phyloP scores from a whole-genome alignment of 2,797 vertebrate species.

The Artibeus lituratus region DNA sequence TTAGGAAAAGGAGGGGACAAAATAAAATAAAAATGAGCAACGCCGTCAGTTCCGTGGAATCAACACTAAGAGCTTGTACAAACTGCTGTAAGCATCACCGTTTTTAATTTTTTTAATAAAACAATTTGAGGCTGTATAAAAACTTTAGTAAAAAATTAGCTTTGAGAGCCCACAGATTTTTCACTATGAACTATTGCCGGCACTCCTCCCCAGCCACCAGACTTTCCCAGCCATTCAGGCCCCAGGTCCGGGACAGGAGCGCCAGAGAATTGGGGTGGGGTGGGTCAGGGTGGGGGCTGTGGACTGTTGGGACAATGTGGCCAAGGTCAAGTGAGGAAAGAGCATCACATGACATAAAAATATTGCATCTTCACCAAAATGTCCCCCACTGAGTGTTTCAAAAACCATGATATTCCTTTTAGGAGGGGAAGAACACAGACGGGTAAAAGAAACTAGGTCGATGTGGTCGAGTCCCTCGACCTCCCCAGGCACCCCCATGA shows the following conservation, averaged over 20 bases:
- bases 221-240: slow-evolving; percentile 49
- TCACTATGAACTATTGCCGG: slow-evolving; percentile 79
- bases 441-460: slow-evolving; percentile 40
- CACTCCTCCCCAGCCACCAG: slow-evolving; percentile 66
- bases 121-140: slow-evolving; percentile 93
- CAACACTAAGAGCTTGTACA: slow-evolving; percentile 86
- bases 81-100: slow-evolving; percentile 89
- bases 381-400: slow-evolving; percentile 71
- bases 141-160: slow-evolving; percentile 88
- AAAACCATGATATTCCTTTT: slow-evolving; percentile 65
- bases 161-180: slow-evolving; percentile 82
- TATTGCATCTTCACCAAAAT: slow-evolving; percentile 84
- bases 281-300: slow-evolving; percentile 20
- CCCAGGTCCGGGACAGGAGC: slow-evolving; percentile 48
- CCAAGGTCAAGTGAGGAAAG: slow-evolving; percentile 76
- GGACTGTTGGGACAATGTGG: slow-evolving; percentile 69
- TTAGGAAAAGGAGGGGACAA: slow-evolving; percentile 75
- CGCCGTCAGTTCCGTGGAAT: slow-evolving; percentile 79
- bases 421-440: not conserved
- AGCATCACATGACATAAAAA: slow-evolving; percentile 83
- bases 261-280: slow-evolving; percentile 48
- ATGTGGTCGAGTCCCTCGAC: slow-evolving; percentile 52
- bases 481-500: slow-evolving; percentile 52
- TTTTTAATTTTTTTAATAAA: slow-evolving; percentile 90
- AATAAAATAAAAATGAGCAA: slow-evolving; percentile 70